Conservation (phyloP, 2,888 invertebrate genomes). For the Oligia strigilis region DNA sequence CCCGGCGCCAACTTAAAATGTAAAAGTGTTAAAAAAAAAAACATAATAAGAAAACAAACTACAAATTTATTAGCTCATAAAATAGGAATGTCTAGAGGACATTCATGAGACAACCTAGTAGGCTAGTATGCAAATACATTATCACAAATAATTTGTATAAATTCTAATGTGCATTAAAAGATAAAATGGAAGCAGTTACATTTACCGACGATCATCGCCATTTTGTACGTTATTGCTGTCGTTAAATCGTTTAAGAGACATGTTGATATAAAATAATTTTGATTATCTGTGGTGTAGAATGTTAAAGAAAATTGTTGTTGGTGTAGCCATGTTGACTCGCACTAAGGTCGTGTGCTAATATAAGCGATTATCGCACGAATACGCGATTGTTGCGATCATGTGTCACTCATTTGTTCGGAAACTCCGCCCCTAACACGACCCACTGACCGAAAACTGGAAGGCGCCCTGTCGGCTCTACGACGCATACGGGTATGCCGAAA, state of each 20-base stretch:
- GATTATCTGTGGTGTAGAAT: slow-evolving; percentile 21
- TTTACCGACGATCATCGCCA: slow-evolving; percentile 22
- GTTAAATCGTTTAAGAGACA: slow-evolving; percentile 43
- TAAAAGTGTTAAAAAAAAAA: neutral
- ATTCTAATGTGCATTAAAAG: slow-evolving; percentile 48
- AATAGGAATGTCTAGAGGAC: slow-evolving; percentile 32
- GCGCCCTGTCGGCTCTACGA: neutral
- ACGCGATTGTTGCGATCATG: neutral
- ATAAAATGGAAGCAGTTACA: slow-evolving; percentile 37
- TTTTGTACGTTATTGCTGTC: slow-evolving; percentile 32
- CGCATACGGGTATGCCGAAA: neutral
- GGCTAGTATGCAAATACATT: slow-evolving; percentile 48
- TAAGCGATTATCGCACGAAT: neutral
- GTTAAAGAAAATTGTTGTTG: neutral
- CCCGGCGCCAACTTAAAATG: neutral
- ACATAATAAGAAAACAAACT: slow-evolving; percentile 2
- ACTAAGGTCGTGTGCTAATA: neutral
- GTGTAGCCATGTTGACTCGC: neutral
- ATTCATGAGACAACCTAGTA: neutral
- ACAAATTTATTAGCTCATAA: slow-evolving; percentile 26
- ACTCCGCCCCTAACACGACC: too few relatives aligned
- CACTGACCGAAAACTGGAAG: neutral
- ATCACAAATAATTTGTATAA: slow-evolving; percentile 43
- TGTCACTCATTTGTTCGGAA: neutral
- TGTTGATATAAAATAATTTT: slow-evolving; percentile 38